Evolutionary conservation across 2,797 vertebrate genomes (phyloP).

Genomic region (Hippocampus kuda): DNA sequence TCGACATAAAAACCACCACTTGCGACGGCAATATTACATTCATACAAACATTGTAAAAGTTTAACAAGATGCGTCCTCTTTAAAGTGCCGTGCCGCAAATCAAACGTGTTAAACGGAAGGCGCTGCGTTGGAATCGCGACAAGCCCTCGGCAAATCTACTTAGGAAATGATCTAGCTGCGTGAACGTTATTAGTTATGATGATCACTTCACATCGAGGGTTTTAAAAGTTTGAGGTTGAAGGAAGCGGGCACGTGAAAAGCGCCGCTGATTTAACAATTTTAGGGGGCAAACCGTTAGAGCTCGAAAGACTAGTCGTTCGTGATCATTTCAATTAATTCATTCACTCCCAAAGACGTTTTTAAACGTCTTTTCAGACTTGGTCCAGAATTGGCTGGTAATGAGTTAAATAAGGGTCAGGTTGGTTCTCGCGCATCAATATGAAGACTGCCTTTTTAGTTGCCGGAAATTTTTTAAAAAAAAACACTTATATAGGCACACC

Average conservation of each 20-base stretch:
- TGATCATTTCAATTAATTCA: not conserved
- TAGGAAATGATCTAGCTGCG: not conserved
- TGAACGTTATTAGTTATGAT: no score
- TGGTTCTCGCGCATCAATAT: not conserved
- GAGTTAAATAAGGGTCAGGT: not conserved
- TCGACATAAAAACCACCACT: not conserved
- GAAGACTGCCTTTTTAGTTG: not conserved
- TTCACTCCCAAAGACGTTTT: no score
- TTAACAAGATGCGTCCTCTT: not conserved
- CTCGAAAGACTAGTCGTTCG: no score
- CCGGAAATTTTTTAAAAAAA: not conserved
- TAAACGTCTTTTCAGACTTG: no score
- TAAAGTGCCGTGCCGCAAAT: not conserved
- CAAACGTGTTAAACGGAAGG: not conserved
- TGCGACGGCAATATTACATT: not conserved
- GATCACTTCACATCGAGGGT: no score
- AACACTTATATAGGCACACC: not conserved
- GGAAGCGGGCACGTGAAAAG: no score
- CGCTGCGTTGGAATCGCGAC: not conserved
- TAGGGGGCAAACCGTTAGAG: no score
- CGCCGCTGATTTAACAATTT: no score
- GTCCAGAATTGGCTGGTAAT: no score
- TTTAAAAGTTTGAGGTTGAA: no score
- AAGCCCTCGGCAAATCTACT: not conserved
- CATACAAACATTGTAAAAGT: not conserved